Evolutionary conservation across 2,113 vertebrate genomes (phyloP).

Genomic region (Callipepla squamata): DNA sequence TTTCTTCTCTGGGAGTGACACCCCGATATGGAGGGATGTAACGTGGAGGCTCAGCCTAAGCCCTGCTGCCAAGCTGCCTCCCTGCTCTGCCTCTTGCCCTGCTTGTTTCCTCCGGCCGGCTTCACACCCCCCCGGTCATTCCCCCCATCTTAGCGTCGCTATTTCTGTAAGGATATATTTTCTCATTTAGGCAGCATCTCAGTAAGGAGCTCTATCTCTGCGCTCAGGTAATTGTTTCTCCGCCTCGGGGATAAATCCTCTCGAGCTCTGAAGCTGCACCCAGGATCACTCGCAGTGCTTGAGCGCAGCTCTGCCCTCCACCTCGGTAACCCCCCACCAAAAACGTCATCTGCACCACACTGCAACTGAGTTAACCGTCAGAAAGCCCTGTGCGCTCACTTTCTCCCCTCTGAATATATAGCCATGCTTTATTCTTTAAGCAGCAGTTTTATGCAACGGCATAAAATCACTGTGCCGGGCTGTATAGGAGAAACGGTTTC

Average conservation of each 20-base stretch:
- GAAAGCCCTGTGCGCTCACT: not conserved
- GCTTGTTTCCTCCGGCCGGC: not conserved
- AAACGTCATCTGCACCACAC: not conserved
- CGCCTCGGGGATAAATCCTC: constrained; percentile 22
- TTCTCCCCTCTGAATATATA: constrained; percentile 11
- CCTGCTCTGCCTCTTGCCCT: not conserved
- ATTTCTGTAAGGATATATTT: constrained; percentile 17
- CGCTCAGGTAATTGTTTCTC: constrained; percentile 34
- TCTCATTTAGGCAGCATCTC: constrained; percentile 15
- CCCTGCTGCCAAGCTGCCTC: constrained; percentile 3
- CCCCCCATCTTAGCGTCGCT: not conserved
- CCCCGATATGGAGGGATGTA: constrained; percentile 43
- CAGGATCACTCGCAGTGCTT: not conserved
- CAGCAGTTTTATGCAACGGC: not conserved
- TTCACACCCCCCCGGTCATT: not conserved
- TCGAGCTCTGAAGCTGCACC: not conserved
- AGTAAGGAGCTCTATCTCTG: constrained; percentile 20
- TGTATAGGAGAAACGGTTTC: not conserved
- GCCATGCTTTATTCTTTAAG: not conserved
- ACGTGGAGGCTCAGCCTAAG: constrained; percentile 27
- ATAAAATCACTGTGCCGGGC: not conserved
- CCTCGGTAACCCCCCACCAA: not conserved
- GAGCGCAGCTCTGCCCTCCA: not conserved
- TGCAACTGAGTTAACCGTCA: constrained; percentile 19
- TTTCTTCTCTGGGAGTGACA: constrained; percentile 41